These are phyloP conservation scores for Xestoiulus laeticollis DNA, from an alignment of 2,888 invertebrate species.

Conservation along the genomic window DNA sequence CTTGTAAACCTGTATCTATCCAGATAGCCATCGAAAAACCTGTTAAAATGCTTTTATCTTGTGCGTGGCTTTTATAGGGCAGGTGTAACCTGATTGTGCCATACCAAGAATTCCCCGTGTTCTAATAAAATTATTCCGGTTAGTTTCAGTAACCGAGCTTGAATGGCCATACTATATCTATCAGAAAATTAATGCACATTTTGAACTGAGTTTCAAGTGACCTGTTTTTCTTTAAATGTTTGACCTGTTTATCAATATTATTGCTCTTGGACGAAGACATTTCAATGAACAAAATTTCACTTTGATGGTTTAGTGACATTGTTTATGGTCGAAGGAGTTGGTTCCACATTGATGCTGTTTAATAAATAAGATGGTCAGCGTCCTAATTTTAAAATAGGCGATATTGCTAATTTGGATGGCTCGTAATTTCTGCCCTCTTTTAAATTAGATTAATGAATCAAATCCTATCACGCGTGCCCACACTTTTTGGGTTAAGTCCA, in stretches of 20 bases:
- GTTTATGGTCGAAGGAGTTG: not conserved
- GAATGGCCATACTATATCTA: not conserved
- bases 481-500: not conserved
- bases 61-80: not conserved
- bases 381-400: not conserved
- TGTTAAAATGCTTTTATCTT: not conserved
- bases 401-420: not conserved
- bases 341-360: not conserved
- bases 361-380: not conserved
- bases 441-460: not conserved
- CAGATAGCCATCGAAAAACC: constrained; percentile 23
- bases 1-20: not conserved
- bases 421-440: not conserved
- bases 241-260: not conserved
- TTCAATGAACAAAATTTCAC: not conserved
- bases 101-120: constrained; percentile 9
- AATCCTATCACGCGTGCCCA: not conserved
- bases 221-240: not conserved
- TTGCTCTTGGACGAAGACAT: not conserved
- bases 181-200: not conserved
- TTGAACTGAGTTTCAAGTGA: not conserved
- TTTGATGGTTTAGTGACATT: not conserved
- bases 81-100: constrained; percentile 32
- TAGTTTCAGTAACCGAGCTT: not conserved
- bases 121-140: not conserved